These are phyloP conservation scores for Physeter macrocephalus DNA, from an alignment of 2,113 vertebrate species.

Conservation along the genomic window DNA sequence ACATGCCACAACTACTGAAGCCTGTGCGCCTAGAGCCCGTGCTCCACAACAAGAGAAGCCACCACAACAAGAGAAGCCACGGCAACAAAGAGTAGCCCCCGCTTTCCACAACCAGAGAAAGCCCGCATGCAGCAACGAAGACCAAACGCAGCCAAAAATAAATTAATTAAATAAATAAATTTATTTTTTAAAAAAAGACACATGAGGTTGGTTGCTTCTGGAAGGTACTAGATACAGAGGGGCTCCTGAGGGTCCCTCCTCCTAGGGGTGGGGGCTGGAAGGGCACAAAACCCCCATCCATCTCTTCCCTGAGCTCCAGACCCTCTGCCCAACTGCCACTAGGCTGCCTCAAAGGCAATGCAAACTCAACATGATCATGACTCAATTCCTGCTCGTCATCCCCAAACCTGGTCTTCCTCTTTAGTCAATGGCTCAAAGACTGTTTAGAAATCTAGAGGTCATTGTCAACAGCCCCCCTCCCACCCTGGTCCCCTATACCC, in stretches of 20 bases:
- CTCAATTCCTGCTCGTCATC: neutral
- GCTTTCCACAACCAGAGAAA: no score
- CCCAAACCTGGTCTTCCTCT: neutral
- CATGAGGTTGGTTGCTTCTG: neutral
- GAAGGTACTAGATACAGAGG: neutral
- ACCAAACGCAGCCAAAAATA: no score
- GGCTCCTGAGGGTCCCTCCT: neutral
- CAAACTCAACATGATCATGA: neutral
- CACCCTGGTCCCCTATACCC: rapidly evolving
- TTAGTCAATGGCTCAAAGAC: neutral
- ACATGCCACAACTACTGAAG: no score
- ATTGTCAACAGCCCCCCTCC: neutral
- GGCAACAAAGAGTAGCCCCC: no score
- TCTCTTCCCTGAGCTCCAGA: neutral
- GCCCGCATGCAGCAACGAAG: no score
- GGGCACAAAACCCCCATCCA: neutral
- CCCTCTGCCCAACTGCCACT: neutral
- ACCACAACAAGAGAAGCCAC: no score
- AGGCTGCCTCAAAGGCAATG: neutral
- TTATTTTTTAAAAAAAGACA: neutral
- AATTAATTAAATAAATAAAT: no score
- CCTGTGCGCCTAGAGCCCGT: rapidly evolving
- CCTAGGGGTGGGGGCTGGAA: neutral
- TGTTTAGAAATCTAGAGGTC: neutral
- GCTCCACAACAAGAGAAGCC: no score